Evolutionary conservation across 2,797 vertebrate species (phyloP).

Genomic region (Somateria mollissima): DNA sequence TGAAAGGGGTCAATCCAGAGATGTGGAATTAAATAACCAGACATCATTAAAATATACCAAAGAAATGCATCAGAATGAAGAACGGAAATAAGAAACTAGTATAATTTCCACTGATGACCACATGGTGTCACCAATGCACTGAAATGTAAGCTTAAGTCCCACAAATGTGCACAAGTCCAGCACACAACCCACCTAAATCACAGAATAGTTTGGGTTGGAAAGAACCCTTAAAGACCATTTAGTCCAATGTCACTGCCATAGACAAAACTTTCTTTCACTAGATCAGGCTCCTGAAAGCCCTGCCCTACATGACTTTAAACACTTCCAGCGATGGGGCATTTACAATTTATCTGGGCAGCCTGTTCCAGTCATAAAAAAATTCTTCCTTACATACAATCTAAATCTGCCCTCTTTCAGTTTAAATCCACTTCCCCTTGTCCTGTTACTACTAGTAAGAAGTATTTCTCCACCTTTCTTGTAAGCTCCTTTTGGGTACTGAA

Average conservation of each 20-base stretch:
- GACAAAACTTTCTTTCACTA: neutral
- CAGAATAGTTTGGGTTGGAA: neutral
- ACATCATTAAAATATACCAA: neutral
- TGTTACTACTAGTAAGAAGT: neutral
- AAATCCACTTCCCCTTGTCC: neutral
- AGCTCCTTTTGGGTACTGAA: neutral
- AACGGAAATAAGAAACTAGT: neutral
- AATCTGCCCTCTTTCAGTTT: too few relatives aligned
- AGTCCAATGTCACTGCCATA: neutral
- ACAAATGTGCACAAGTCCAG: accelerated
- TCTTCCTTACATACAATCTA: too few relatives aligned
- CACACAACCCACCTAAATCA: neutral
- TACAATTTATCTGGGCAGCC: neutral
- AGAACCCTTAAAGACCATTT: neutral
- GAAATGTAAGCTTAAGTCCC: accelerated
- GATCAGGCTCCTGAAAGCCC: neutral
- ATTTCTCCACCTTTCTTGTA: neutral
- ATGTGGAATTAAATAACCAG: neutral
- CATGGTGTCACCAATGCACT: neutral
- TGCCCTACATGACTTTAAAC: neutral
- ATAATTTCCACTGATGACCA: neutral
- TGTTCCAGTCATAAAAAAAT: too few relatives aligned
- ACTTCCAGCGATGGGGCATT: neutral
- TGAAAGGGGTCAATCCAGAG: neutral
- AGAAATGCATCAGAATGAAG: neutral